Evolutionary conservation across 2,888 invertebrate genomes (phyloP), one percentile per base, ranked within the genome.

Genomic region (Drosophila yooni): DNA sequence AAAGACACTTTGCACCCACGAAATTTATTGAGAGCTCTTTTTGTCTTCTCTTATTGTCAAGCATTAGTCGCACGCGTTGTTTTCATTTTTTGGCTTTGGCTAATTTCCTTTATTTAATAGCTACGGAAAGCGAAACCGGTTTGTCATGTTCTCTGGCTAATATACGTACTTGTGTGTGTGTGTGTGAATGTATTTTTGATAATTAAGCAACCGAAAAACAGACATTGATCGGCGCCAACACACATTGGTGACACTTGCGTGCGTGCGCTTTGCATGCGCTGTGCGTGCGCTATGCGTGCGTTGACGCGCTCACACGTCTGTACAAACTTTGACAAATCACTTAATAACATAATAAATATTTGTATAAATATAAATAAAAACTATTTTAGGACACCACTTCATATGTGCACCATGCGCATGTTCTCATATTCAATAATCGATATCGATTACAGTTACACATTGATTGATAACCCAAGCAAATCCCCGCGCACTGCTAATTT

Each of bases 81-180:
- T 61, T 61, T 38, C 13, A 60, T 15, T 69, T 70, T 82, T 76
- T 74, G 57, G 70, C 31, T 56, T 59, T 50, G 61, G 72, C 74
- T 81, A 86, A 89, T 83, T 83, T 83, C 81, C 70, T 74, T 68
- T 67, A 53, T 67, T 74, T 79, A 70, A 67, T 64, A 58, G 70
- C 71, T 25, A 54, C 70, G 56, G 72, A 87, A 81, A 73, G 70
- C 66, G 79, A 89, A 83, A 89, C 89, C 84, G 59, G 88, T 89
- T 81, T 75, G 70, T 81, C 82, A 87, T 82, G 84, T 89, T 87
- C 84, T 74, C 67, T 68, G 38, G 68, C 78, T 65, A 77, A 79
- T 60, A 60, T 58, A 43, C 27, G 25, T 57, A 58, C 31, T 27
- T 31, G 18, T 36, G 15, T 50, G 61, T 27, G 15, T n/a, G 6